Evolutionary conservation across 1,140 invertebrate genomes (phyloP), one percentile per base, ranked within the genome.

Genomic region (Melitaea cinxia): DNA sequence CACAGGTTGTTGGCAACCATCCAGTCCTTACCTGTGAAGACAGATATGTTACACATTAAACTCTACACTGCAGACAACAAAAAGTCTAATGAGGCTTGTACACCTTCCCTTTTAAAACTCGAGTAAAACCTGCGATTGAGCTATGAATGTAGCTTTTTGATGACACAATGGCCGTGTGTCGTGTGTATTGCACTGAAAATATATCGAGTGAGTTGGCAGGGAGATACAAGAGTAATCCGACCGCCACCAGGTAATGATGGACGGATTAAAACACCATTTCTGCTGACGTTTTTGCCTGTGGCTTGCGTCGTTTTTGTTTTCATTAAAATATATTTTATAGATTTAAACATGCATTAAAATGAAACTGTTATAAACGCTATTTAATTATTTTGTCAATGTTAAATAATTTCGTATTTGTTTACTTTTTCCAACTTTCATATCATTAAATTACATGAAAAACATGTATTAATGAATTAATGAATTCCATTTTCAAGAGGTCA

Each of bases 1-100:
- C 76, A 89, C 87, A 89, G 84, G 87, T 89, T 83, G 87, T 89
- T 89, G 85, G 87, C 84, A 80, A 63, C 49, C 62, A 52, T 86
- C 85, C 85, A 89, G 82, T 67, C 77, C 68, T 74, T 78, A 85
- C 78, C 81, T 85, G 77, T 68, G 74, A 82, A 85, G 75, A 80
- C 75, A 76, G 73, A 83, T 80, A 73, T 78, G 73, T 78, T 78
- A 68, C 73, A 77, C 77, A 80, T 79, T 82, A 80, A 80, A 69
- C 75, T 71, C 45, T 69, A 59, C 65, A 50, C 67, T 66, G 64
- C 53, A 68, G 71, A 71, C 70, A 73, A 78, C 72, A 83, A 80
- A 80, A 83, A 77, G 58, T 75, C 78, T 82, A 83, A 85, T 83
- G 77, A 84, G 72, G 23, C 70, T 65, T 50, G 42, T 68, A 66